These are phyloP conservation scores for Melanocharis versteri DNA, from an alignment of 2,113 vertebrate genomes.

Conservation along the genomic window DNA sequence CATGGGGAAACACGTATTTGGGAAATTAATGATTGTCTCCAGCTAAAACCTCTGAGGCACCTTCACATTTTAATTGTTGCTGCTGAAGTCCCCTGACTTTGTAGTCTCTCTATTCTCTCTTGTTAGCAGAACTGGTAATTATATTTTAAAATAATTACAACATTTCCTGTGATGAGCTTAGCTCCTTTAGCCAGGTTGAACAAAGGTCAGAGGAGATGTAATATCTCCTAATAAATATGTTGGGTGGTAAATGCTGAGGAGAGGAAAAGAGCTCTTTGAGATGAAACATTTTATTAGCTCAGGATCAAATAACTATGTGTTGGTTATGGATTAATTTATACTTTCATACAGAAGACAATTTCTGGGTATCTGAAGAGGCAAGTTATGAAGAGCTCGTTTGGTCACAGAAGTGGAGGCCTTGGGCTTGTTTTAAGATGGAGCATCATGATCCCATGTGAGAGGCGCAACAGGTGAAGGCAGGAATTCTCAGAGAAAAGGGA, in stretches of 20 bases:
- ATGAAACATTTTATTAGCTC: neutral
- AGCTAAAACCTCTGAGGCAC: neutral
- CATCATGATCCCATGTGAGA: accelerated
- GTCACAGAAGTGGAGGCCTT: neutral
- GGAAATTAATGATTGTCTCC: neutral
- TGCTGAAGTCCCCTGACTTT: neutral
- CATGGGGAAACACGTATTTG: neutral
- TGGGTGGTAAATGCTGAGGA: neutral
- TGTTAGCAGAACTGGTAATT: conserved; percentile 2
- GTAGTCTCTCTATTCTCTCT: neutral
- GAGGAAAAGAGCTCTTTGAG: neutral
- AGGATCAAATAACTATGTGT: neutral
- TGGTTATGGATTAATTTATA: neutral
- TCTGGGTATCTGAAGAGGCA: neutral
- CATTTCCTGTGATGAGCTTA: neutral
- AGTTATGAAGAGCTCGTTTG: accelerated
- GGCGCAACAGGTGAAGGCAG: neutral
- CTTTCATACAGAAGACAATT: neutral
- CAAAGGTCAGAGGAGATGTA: neutral
- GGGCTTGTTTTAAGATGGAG: neutral
- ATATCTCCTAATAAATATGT: neutral
- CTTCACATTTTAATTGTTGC: neutral
- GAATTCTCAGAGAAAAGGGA: neutral
- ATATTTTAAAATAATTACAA: conserved; percentile 15
- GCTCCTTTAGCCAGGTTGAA: neutral